A percentile compares a stretch with the other conserved stretches of the same genome.
Conservation (phyloP, 2,888 invertebrate species). For the Gryllus longicercus region DNA sequence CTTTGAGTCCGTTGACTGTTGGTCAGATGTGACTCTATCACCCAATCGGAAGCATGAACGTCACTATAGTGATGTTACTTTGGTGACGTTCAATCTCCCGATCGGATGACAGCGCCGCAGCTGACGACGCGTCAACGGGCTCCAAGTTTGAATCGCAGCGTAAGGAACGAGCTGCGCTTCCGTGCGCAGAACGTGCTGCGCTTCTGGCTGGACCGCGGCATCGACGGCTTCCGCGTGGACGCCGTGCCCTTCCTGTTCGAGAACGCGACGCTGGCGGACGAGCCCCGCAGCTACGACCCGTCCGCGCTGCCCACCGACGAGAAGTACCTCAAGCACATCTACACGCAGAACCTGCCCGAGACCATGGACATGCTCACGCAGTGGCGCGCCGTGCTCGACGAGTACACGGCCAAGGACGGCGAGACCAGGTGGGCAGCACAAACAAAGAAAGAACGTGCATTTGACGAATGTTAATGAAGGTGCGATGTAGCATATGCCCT, state of each 20-base stretch:
- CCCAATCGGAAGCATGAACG: no score
- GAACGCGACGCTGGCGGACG: slow-evolving; percentile 48
- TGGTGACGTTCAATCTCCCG: no score
- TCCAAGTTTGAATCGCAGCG: no score
- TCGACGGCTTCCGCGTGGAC: slow-evolving; percentile 78
- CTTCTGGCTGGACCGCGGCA: slow-evolving; percentile 79
- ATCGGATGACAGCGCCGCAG: no score
- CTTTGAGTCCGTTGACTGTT: no score
- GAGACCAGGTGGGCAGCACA: slow-evolving; percentile 43
- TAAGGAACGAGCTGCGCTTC: no score
- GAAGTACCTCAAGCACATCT: slow-evolving; percentile 58
- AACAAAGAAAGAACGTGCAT: no score
- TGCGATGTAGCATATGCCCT: no score
- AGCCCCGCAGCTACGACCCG: slow-evolving; percentile 47
- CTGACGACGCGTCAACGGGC: no score
- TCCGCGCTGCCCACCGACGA: slow-evolving; percentile 50
- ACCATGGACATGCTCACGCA: slow-evolving; percentile 63
- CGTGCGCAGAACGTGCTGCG: slow-evolving; percentile 57
- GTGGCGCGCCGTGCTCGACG: slow-evolving; percentile 61
- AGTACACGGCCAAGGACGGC: slow-evolving; percentile 50
- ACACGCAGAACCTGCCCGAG: slow-evolving; percentile 57
- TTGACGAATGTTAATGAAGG: no score
- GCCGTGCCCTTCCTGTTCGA: slow-evolving; percentile 68
- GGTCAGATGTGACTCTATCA: no score
- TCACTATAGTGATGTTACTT: no score